Conservation (phyloP, 1,140 invertebrate species). For the Dysdera silvatica region DNA sequence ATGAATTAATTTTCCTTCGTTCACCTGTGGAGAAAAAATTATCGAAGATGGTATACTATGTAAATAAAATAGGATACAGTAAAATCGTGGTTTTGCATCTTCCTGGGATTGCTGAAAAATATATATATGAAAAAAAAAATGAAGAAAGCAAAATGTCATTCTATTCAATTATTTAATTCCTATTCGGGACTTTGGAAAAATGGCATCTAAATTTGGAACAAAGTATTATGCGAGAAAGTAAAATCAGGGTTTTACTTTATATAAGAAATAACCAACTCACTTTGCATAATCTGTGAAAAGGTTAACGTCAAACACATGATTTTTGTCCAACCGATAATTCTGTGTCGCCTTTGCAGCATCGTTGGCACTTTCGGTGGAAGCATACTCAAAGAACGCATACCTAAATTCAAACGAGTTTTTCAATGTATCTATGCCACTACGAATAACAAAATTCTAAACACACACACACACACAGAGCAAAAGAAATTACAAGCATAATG, state of each 20-base stretch:
- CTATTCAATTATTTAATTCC: too few species aligned
- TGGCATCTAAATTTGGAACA: neutral
- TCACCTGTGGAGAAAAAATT: too few species aligned
- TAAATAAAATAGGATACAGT: too few species aligned
- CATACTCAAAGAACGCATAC: conserved; percentile 90
- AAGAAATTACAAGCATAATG: too few species aligned
- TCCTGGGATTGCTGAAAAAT: too few species aligned
- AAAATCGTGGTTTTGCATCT: too few species aligned
- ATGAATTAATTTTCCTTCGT: too few species aligned
- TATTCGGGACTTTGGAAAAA: neutral
- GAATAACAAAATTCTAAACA: conserved; percentile 1
- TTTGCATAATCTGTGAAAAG: conserved; percentile 94
- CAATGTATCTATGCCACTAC: too few species aligned
- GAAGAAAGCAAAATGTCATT: too few species aligned
- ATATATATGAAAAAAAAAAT: too few species aligned
- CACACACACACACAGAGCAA: conserved; percentile 2
- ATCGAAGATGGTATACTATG: too few species aligned
- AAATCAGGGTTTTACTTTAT: neutral
- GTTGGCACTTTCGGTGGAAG: conserved; percentile 65
- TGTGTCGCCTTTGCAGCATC: conserved; percentile 81
- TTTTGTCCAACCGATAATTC: conserved; percentile 92
- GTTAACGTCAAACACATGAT: conserved; percentile 91
- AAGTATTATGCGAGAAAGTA: conserved; percentile 8
- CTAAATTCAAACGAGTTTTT: too few species aligned
- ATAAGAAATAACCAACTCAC: conserved; percentile 46